Evolutionary conservation across 1,140 invertebrate species (phyloP).

Genomic region (Nomia melanderi): DNA sequence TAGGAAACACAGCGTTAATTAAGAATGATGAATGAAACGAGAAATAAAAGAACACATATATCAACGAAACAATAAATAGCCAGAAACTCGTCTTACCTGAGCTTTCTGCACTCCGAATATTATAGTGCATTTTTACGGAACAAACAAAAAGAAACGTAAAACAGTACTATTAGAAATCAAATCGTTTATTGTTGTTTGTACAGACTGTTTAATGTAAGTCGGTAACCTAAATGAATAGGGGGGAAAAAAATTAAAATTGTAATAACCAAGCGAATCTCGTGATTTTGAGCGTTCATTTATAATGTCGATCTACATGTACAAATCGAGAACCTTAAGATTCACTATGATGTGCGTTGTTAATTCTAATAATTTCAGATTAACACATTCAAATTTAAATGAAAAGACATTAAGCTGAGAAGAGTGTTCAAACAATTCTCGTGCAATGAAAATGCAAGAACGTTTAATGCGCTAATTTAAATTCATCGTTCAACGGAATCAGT

Average conservation of each 20-base stretch:
- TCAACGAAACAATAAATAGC: not conserved
- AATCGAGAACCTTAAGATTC: not conserved
- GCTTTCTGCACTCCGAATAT: constrained; percentile 37
- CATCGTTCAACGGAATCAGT: not conserved
- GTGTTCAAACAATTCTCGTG: not conserved
- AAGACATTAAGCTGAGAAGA: not conserved
- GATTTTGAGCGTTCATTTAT: not conserved
- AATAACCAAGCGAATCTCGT: not conserved
- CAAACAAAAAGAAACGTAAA: constrained; percentile 17
- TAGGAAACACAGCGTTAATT: not conserved
- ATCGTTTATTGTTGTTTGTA: constrained; percentile 14
- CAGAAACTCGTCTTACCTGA: constrained; percentile 44
- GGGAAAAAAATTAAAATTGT: not conserved
- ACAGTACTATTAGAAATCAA: constrained; percentile 24
- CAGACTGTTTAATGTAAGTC: not conserved
- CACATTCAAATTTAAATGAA: not conserved
- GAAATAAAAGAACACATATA: not conserved
- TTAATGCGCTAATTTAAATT: too few species aligned
- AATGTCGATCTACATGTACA: not conserved
- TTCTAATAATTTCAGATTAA: too few species aligned
- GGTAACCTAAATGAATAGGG: not conserved
- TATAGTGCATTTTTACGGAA: constrained; percentile 25
- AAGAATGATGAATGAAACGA: not conserved
- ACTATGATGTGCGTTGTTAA: not conserved
- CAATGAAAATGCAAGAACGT: not conserved